Conservation (phyloP, 2,113 vertebrate species). For the Chauna torquata region DNA sequence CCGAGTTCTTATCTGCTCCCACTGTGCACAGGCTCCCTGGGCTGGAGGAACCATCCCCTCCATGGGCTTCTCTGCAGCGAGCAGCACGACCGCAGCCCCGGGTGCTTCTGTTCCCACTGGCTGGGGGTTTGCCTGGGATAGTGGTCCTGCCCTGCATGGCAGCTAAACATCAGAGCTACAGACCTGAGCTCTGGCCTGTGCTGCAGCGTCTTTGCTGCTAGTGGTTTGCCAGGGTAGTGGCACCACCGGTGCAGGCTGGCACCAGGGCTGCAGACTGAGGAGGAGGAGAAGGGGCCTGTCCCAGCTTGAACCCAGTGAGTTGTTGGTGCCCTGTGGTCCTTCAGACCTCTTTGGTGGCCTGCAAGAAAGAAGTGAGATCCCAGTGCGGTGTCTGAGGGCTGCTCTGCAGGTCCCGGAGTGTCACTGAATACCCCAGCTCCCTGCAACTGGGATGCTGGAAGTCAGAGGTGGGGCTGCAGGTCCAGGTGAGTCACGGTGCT, state of each 20-base stretch:
- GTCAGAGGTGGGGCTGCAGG: neutral
- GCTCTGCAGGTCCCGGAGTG: neutral
- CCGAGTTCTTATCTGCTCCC: neutral
- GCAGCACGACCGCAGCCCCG: neutral
- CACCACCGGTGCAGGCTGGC: neutral
- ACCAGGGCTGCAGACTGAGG: neutral
- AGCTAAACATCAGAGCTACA: neutral
- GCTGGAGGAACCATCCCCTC: neutral
- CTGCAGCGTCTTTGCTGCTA: neutral
- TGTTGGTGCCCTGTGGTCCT: neutral
- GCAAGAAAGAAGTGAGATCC: neutral
- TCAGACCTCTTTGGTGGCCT: neutral
- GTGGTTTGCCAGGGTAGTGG: neutral
- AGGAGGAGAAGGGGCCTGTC: neutral
- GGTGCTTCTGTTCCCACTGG: neutral
- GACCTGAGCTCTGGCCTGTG: neutral
- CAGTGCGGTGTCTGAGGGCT: neutral
- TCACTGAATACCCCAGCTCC: neutral
- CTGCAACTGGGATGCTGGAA: neutral
- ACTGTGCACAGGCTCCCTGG: neutral
- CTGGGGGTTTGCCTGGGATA: neutral
- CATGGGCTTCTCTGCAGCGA: too few relatives aligned
- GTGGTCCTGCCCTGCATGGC: too few relatives aligned
- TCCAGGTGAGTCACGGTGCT: rapidly evolving
- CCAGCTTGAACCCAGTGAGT: neutral